Conservation (phyloP, 2,113 vertebrate genomes). For the pig (Sus scrofa) region DNA sequence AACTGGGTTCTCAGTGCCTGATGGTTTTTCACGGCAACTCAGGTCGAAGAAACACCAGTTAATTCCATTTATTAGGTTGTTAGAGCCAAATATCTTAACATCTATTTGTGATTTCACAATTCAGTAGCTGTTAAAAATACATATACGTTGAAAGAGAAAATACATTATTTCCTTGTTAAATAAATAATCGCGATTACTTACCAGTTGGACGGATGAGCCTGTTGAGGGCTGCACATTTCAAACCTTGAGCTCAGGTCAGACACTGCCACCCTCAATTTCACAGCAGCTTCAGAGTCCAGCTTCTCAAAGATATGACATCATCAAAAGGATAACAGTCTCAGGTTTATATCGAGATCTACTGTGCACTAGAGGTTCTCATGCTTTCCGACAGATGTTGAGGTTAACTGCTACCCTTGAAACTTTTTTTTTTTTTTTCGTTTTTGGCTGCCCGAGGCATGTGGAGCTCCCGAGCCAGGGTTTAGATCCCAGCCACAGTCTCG, state of each 20-base stretch:
- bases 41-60: background rate
- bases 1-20: background rate
- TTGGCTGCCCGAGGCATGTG: no score
- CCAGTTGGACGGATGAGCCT: background rate
- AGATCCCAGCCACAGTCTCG: no score
- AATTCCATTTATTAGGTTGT: slow-evolving; percentile 7
- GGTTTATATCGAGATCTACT: background rate
- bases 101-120: slow-evolving; percentile 36
- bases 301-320: background rate
- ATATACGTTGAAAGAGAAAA: background rate
- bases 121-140: slow-evolving; percentile 9
- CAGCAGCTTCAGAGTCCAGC: background rate
- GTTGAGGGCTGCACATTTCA: background rate
- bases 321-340: background rate
- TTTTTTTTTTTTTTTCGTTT: no score
- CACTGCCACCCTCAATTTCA: background rate
- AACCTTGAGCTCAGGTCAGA: background rate
- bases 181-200: background rate
- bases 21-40: slow-evolving; percentile 31
- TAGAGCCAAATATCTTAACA: slow-evolving; percentile 33
- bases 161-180: slow-evolving; percentile 15
- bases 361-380: background rate
- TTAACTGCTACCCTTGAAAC: background rate
- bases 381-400: slow-evolving; percentile 25
- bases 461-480: no score